Evolutionary conservation across 2,888 invertebrate species (phyloP).

Genomic region (Syrista parreyssii): DNA sequence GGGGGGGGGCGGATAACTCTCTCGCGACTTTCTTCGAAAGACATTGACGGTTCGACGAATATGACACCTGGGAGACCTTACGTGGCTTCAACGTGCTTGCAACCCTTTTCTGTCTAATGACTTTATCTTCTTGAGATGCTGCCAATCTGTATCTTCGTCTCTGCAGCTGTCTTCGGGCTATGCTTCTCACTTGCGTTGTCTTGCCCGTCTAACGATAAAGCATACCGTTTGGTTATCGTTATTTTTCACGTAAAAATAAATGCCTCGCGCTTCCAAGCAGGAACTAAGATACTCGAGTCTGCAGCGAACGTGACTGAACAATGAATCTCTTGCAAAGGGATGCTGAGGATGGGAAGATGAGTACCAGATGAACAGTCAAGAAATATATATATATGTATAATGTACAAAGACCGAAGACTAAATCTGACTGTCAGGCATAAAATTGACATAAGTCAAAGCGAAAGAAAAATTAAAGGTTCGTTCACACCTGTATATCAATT

Average conservation of each 20-base stretch:
- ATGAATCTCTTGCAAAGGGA: conserved; percentile 39
- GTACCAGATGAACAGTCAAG: neutral
- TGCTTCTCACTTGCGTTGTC: neutral
- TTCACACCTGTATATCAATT: neutral
- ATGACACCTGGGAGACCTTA: neutral
- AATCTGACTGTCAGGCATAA: neutral
- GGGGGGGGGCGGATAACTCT: conserved; percentile 19
- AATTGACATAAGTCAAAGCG: neutral
- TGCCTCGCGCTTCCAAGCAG: conserved; percentile 27
- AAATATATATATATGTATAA: neutral
- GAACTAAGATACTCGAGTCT: conserved; percentile 42
- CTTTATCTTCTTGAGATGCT: neutral
- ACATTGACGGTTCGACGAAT: neutral
- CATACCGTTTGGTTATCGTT: neutral
- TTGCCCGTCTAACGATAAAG: neutral
- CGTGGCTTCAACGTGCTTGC: neutral
- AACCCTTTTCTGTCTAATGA: neutral
- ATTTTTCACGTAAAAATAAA: conserved; percentile 22
- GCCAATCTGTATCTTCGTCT: neutral
- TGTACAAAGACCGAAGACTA: neutral
- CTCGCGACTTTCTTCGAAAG: conserved; percentile 13
- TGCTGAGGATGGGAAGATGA: neutral
- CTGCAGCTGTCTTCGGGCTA: neutral
- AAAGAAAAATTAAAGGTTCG: neutral
- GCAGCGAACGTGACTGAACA: conserved; percentile 55